Percentiles rank a stretch among this genome's conserved stretches.
Evolutionary conservation across 64 coral and sea anemone species (phyloP).

Genomic region (Pocillopora damicornis): DNA sequence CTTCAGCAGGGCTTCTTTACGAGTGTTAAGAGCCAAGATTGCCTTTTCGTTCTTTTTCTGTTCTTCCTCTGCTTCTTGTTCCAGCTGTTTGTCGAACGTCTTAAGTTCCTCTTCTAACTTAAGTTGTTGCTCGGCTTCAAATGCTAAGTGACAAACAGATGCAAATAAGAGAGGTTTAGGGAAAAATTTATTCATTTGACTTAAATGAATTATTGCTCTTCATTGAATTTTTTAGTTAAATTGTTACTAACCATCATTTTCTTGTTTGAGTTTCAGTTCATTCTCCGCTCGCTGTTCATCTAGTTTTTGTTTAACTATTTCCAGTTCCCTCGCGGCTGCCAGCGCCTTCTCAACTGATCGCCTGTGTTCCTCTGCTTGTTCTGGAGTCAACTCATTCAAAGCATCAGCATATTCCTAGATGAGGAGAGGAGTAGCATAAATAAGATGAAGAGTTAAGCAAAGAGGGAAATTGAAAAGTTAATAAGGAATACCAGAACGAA

Average conservation of each 20-base stretch:
- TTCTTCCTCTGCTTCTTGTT: conserved; percentile 74
- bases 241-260: conserved; percentile 81
- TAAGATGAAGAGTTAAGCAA: background rate
- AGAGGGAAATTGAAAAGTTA: background rate
- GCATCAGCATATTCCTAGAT: conserved; percentile 90
- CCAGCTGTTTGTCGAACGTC: conserved; percentile 72
- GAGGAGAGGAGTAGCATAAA: background rate
- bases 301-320: conserved; percentile 92
- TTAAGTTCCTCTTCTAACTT: conserved; percentile 55
- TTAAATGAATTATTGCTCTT: background rate
- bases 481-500: no score
- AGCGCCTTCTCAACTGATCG: conserved; percentile 93
- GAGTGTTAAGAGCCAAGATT: conserved; percentile 88
- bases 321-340: conserved; percentile 85
- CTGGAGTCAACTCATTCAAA: conserved; percentile 86
- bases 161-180: background rate
- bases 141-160: conserved; percentile 54
- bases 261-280: conserved; percentile 66
- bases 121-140: conserved; percentile 75
- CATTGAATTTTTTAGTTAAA: no score
- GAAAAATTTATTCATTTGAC: background rate
- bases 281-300: conserved; percentile 82
- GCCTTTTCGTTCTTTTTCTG: conserved; percentile 95
- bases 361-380: conserved; percentile 91
- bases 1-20: conserved; percentile 90